Evolutionary conservation across 1,140 invertebrate genomes (phyloP).

Genomic region (Pachypsylla venusta): DNA sequence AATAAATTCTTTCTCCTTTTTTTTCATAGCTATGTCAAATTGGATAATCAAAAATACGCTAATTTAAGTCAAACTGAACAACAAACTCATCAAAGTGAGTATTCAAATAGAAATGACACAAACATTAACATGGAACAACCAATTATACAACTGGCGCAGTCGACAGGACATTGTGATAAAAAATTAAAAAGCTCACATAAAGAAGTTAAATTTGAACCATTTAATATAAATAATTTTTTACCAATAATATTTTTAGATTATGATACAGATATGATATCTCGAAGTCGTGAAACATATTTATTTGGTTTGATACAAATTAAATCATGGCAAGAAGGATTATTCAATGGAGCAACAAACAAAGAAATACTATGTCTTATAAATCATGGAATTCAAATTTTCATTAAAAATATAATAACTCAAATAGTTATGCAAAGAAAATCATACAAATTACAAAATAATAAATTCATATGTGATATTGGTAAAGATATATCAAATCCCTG

Average conservation of each 20-base stretch:
- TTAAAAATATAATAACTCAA: neutral
- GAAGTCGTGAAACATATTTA: neutral
- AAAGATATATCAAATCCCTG: slow-evolving; percentile 1
- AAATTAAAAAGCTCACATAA: neutral
- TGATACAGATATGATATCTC: neutral
- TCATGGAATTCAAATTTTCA: neutral
- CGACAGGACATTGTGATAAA: neutral
- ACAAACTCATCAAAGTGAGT: too few species aligned
- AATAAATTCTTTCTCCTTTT: neutral
- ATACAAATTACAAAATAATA: neutral
- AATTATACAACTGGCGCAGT: too few species aligned
- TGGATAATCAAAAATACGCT: neutral
- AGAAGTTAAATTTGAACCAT: neutral
- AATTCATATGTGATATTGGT: neutral
- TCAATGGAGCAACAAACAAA: neutral
- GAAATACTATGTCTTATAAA: neutral
- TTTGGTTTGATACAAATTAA: neutral
- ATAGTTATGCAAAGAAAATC: neutral
- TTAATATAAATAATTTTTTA: neutral
- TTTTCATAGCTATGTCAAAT: neutral
- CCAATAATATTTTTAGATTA: neutral
- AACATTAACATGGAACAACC: too few species aligned
- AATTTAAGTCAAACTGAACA: neutral
- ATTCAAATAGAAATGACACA: too few species aligned
- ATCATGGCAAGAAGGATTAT: neutral